Evolutionary conservation across 2,888 invertebrate genomes (phyloP), one percentile per base, ranked within the genome.

Genomic region (Erebia palarica): DNA sequence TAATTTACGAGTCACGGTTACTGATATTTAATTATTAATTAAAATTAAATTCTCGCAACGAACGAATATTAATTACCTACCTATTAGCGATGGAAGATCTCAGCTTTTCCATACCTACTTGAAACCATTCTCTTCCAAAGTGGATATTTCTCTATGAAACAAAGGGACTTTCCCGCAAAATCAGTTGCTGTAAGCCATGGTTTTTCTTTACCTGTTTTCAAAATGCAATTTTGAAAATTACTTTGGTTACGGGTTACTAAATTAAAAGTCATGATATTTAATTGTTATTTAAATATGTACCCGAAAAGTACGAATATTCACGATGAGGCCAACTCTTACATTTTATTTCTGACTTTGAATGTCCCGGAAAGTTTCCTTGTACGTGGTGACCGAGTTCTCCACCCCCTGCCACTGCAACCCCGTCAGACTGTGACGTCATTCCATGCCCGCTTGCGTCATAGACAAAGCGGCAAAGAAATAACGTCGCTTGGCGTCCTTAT

Each of bases 371-470:
- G n/a, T 44, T 57, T 36, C 47, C 36, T n/a, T 65, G 36, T 14
- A 53, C n/a, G 16, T 53, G 53, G 65, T 16, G 65, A 65, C 68
- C 60, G 4, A 16, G 11, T 75, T 82, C 81, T 79, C 80, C 81
- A 82, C 80, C 80, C 79, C 81, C 75, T 81, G 75, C 77, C 82
- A 13, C 82, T 71, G 61, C 78, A 77, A 79, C 83, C 83, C 85
- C 82, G 74, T 78, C 78, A 74, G 80, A 75, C 76, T 81, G 83
- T 91, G 90, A 92, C 92, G 91, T 92, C 91, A 90, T 84, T 74
- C 79, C 80, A 80, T 78, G 84, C 83, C 80, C 80, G 84, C 84
- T 91, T 83, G 91, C 92, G 92, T 92, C 92, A 91, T 86, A 80
- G 80, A 83, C 86, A 79, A 83, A 85, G 83, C 84, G 85, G 83